A percentile compares a stretch with the other conserved stretches of the same genome.
Evolutionary conservation across 2,888 invertebrate species (phyloP).

Genomic region (Cylindroiulus punctatus): DNA sequence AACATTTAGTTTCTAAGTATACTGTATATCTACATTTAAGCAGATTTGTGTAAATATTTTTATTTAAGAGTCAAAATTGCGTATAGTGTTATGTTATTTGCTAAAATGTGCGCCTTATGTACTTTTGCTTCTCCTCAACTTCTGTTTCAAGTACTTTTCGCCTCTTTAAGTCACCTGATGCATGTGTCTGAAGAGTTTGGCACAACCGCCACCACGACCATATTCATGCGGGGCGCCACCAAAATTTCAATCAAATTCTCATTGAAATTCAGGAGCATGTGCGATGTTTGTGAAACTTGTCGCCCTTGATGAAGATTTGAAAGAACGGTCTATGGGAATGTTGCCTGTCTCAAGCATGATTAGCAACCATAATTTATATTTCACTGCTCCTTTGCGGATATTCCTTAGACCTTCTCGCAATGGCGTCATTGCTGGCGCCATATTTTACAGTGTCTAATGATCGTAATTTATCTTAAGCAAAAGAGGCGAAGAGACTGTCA

Average conservation of each 20-base stretch:
- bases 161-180: neutral
- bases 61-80: neutral
- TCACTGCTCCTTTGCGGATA: neutral
- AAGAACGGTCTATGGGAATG: neutral
- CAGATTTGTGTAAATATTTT: slow-evolving; percentile 6
- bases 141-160: neutral
- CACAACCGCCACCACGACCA: neutral
- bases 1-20: neutral
- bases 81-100: neutral
- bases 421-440: slow-evolving; percentile 24
- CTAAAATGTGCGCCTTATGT: neutral
- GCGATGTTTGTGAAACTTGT: slow-evolving; percentile 32
- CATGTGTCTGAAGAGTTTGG: slow-evolving; percentile 5
- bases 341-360: slow-evolving; percentile 24
- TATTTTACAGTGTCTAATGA: slow-evolving; percentile 32
- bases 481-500: slow-evolving; percentile 9
- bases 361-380: neutral
- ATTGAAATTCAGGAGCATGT: neutral
- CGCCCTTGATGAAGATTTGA: neutral
- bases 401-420: neutral
- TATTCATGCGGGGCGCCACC: neutral
- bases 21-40: neutral
- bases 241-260: neutral
- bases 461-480: slow-evolving; percentile 32
- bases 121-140: neutral